Conservation (phyloP, 2,797 vertebrate genomes). For the Capromys pilorides region DNA sequence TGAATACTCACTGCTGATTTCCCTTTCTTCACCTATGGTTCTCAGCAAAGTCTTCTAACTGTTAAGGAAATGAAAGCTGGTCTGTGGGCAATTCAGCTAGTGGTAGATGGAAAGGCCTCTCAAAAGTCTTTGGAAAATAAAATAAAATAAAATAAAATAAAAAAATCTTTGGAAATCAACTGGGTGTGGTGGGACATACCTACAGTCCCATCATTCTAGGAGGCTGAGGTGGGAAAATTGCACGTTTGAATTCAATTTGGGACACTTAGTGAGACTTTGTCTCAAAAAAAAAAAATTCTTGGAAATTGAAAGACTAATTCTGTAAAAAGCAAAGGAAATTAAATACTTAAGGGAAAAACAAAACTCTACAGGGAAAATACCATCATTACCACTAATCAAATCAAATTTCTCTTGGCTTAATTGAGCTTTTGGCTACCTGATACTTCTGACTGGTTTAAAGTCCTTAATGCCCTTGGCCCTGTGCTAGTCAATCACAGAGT, state of each 20-base stretch:
- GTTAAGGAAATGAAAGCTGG: conserved; percentile 20
- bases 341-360: not conserved
- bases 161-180: not conserved
- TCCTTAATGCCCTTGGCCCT: not conserved
- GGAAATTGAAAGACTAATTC: not conserved
- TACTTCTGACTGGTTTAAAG: not conserved
- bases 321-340: conserved; percentile 23
- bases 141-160: no score
- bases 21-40: not conserved
- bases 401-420: not conserved
- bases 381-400: not conserved
- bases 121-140: not conserved
- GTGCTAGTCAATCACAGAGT: not conserved
- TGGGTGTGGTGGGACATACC: not conserved
- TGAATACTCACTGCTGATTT: not conserved
- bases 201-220: not conserved
- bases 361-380: not conserved
- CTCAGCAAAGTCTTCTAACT: not conserved
- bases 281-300: not conserved
- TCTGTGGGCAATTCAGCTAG: not conserved
- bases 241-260: not conserved
- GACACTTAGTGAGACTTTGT: not conserved
- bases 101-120: conserved; percentile 30
- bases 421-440: conserved; percentile 27
- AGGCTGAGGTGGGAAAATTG: not conserved